These are phyloP conservation scores for Irena cyanogastra DNA, from an alignment of 2,113 vertebrate genomes.

Conservation along the genomic window DNA sequence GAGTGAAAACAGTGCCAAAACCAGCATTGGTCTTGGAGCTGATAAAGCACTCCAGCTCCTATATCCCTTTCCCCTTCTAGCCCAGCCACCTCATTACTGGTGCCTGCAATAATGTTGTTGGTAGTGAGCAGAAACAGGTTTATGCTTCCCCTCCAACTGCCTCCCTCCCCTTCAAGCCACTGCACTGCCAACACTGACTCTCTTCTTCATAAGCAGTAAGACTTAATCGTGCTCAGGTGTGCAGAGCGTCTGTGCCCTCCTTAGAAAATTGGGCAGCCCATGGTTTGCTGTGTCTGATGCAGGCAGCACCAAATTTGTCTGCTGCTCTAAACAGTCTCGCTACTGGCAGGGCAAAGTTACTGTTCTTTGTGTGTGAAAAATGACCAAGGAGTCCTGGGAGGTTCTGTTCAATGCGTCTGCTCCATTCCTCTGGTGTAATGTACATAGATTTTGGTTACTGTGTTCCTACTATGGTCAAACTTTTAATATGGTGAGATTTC, in stretches of 20 bases:
- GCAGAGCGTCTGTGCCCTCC: constrained; percentile 47
- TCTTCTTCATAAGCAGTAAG: constrained; percentile 37
- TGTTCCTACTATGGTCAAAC: background rate
- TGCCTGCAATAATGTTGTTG: constrained; percentile 51
- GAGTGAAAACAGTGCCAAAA: constrained; percentile 71
- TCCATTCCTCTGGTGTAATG: background rate
- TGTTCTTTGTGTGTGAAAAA: constrained; percentile 26
- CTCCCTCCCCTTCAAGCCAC: constrained; percentile 1
- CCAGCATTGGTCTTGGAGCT: constrained; percentile 74
- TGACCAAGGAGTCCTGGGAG: background rate
- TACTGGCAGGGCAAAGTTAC: constrained; percentile 31
- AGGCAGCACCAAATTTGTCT: constrained; percentile 49
- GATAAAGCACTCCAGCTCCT: constrained; percentile 63
- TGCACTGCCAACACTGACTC: constrained; percentile 31
- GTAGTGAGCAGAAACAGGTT: constrained; percentile 45
- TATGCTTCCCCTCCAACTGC: constrained; percentile 43
- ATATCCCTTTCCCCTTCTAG: constrained; percentile 51
- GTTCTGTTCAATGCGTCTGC: background rate
- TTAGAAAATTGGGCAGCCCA: constrained; percentile 58
- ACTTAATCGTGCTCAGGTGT: constrained; percentile 75
- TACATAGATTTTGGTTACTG: background rate
- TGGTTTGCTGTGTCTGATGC: constrained; percentile 34
- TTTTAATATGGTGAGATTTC: background rate
- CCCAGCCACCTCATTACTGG: constrained; percentile 49
- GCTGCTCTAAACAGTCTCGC: constrained; percentile 17